These are phyloP conservation scores for Tinea pellionella DNA, from an alignment of 2,888 invertebrate species.

Conservation along the genomic window DNA sequence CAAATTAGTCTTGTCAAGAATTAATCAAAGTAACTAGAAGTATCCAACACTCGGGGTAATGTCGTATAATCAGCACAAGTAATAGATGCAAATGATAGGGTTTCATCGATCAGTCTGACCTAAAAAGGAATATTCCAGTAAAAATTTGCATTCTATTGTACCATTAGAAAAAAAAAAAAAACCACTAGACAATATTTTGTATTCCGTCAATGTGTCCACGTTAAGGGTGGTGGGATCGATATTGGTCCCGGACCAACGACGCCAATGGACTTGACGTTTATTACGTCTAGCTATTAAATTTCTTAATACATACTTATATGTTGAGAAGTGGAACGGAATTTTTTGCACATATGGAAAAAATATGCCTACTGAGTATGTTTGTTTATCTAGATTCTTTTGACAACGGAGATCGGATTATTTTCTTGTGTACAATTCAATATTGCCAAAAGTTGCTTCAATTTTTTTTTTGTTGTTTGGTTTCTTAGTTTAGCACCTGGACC, in stretches of 20 bases:
- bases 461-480: neutral
- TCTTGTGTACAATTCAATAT: neutral
- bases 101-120: neutral
- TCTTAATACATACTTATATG: neutral
- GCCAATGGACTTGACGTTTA: neutral
- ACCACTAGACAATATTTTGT: neutral
- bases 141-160: neutral
- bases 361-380: neutral
- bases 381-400: neutral
- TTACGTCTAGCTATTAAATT: neutral
- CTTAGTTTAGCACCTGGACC: slow-evolving; percentile 6
- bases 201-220: neutral
- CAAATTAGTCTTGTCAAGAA: neutral
- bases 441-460: neutral
- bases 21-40: neutral
- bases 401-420: neutral
- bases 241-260: slow-evolving; percentile 5
- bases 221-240: slow-evolving; percentile 1
- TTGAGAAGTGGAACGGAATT: neutral
- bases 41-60: neutral
- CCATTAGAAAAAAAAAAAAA: no score
- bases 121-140: neutral
- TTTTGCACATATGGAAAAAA: neutral
- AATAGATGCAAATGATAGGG: neutral
- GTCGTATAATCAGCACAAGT: neutral